Evolutionary conservation across 2,797 vertebrate species (phyloP).

Genomic region (Podargus strigoides): DNA sequence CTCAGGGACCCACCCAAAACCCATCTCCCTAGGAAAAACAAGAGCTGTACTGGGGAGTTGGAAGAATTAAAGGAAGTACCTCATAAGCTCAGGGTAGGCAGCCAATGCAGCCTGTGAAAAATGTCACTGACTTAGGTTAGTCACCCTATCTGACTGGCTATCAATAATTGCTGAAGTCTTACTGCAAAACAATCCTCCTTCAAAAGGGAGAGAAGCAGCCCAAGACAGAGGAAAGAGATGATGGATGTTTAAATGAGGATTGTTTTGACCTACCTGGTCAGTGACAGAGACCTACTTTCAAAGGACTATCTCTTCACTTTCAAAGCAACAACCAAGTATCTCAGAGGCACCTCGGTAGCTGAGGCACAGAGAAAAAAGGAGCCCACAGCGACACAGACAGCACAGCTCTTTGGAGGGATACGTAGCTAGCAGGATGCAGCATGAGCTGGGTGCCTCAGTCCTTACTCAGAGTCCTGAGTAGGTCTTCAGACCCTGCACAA

Average conservation of each 20-base stretch:
- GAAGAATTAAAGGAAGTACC: neutral
- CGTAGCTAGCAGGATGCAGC: rapidly evolving
- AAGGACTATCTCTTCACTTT: neutral
- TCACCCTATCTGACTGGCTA: neutral
- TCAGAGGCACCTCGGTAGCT: neutral
- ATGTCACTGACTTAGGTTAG: neutral
- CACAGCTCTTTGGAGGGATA: neutral
- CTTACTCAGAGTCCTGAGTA: neutral
- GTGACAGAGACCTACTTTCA: neutral
- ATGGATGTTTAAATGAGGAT: neutral
- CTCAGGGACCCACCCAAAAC: neutral
- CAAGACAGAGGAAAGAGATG: neutral
- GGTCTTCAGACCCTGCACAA: neutral
- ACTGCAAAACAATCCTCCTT: neutral
- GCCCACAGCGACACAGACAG: neutral
- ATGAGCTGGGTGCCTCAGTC: neutral
- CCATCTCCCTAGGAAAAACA: neutral
- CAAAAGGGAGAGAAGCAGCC: neutral
- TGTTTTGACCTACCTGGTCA: rapidly evolving
- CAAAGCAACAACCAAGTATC: neutral
- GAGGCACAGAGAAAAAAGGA: neutral
- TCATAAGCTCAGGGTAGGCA: neutral
- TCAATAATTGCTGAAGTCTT: neutral
- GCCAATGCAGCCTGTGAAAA: neutral
- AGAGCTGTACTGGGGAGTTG: neutral